These are phyloP conservation scores for Saturnia japonica DNA, from an alignment of 2,888 invertebrate genomes.

Conservation along the genomic window DNA sequence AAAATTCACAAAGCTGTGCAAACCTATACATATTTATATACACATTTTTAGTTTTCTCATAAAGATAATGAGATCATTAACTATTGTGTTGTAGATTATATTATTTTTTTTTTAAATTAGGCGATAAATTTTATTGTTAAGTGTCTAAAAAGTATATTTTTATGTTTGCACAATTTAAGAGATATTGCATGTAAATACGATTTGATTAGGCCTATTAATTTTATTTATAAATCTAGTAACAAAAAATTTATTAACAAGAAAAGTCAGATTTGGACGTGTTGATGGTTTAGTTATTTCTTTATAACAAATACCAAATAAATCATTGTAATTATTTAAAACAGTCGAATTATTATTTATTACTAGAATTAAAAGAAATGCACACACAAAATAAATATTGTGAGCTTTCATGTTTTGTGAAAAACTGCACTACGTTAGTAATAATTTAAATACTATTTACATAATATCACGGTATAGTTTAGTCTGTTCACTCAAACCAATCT, in stretches of 20 bases:
- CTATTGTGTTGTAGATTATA: neutral
- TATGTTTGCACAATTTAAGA: too few species aligned
- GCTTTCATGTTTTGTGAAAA: neutral
- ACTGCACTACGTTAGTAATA: neutral
- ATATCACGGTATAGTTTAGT: conserved; percentile 19
- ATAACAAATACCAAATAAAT: too few species aligned
- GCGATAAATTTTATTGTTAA: neutral
- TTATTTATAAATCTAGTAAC: too few species aligned
- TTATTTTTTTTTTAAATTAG: neutral
- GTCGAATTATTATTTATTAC: neutral
- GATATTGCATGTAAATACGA: too few species aligned
- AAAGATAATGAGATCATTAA: neutral
- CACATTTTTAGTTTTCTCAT: conserved; percentile 1
- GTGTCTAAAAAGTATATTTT: too few species aligned
- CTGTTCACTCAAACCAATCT: conserved; percentile 26
- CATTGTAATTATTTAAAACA: neutral
- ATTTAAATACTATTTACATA: conserved; percentile 15
- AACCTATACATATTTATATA: neutral
- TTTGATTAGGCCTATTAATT: too few species aligned
- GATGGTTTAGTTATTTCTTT: too few species aligned
- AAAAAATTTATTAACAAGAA: too few species aligned
- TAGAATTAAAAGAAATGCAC: neutral
- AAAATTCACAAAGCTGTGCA: neutral
- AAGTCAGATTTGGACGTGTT: too few species aligned
- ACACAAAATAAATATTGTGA: neutral